Conservation (phyloP, 2,888 invertebrate species). For the Pilophorus perplexus region DNA sequence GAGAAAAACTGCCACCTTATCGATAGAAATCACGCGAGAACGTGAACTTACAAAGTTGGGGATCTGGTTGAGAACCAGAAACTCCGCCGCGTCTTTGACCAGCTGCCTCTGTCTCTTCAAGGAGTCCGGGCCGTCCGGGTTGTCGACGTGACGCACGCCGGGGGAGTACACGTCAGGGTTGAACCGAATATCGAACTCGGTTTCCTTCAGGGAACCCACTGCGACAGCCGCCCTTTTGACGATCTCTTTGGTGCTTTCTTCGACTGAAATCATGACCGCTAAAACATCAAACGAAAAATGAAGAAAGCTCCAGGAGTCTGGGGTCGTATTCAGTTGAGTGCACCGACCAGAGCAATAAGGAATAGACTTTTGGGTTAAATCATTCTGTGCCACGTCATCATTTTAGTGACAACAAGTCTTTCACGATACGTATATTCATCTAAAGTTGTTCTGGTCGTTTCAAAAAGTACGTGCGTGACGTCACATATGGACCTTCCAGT, state of each 20-base stretch:
- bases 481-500: no score
- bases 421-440: no score
- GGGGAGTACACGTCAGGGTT: conserved; percentile 98
- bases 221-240: conserved; percentile 86
- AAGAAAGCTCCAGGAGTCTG: no score
- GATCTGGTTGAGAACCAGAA: conserved; percentile 88
- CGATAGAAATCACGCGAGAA: neutral
- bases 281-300: no score
- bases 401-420: no score
- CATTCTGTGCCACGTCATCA: no score
- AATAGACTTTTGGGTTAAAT: no score
- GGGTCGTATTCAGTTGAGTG: no score
- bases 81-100: conserved; percentile 93
- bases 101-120: conserved; percentile 82
- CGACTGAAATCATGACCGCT: conserved; percentile 58
- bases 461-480: no score
- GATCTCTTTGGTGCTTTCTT: conserved; percentile 82
- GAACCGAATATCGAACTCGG: conserved; percentile 95
- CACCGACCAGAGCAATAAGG: no score
- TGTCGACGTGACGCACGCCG: conserved; percentile 79
- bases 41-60: conserved; percentile 78
- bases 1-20: neutral
- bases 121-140: conserved; percentile 62
- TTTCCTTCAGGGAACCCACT: conserved; percentile 91
- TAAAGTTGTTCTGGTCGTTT: no score